Percentiles rank a stretch among this genome's conserved stretches.
phyloP scores from a whole-genome alignment of 2,888 invertebrate species.

The Oscheius myriophilus region DNA sequence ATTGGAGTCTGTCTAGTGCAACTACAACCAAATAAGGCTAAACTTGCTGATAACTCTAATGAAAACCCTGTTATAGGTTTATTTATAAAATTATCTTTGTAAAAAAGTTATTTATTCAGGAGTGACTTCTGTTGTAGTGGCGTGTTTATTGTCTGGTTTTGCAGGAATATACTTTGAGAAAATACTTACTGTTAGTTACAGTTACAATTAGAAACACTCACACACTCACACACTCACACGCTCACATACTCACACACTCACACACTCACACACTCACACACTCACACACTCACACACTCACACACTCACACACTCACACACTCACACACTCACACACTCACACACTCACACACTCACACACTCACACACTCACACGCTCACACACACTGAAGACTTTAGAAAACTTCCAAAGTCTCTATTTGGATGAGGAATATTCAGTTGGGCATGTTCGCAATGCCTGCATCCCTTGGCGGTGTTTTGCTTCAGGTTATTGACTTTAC shows the following conservation, averaged over 20 bases:
- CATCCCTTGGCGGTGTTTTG: slow-evolving; percentile 78
- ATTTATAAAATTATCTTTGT: slow-evolving; percentile 56
- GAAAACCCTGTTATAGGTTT: slow-evolving; percentile 76
- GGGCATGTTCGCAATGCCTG: slow-evolving; percentile 88
- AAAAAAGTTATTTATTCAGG: slow-evolving; percentile 70
- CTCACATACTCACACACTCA: too few relatives aligned
- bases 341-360: too few relatives aligned
- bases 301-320: too few relatives aligned
- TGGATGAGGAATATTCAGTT: slow-evolving; percentile 99
- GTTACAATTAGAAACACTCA: too few relatives aligned
- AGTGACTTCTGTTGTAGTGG: slow-evolving; percentile 82
- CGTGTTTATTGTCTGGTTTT: slow-evolving; percentile 91
- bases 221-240: too few relatives aligned
- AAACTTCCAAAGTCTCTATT: slow-evolving; percentile 78
- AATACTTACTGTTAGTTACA: too few relatives aligned
- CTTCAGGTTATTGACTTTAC: too few relatives aligned
- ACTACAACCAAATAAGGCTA: slow-evolving; percentile 57
- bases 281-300: too few relatives aligned
- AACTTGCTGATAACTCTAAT: slow-evolving; percentile 1
- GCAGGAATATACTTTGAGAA: slow-evolving; percentile 98
- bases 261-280: too few relatives aligned
- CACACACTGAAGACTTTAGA: slow-evolving; percentile 76
- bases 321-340: too few relatives aligned
- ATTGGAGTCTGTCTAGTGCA: slow-evolving; percentile 74
- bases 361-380: too few relatives aligned